Conservation (phyloP, 2,797 vertebrate species). For the Fratercula arctica region DNA sequence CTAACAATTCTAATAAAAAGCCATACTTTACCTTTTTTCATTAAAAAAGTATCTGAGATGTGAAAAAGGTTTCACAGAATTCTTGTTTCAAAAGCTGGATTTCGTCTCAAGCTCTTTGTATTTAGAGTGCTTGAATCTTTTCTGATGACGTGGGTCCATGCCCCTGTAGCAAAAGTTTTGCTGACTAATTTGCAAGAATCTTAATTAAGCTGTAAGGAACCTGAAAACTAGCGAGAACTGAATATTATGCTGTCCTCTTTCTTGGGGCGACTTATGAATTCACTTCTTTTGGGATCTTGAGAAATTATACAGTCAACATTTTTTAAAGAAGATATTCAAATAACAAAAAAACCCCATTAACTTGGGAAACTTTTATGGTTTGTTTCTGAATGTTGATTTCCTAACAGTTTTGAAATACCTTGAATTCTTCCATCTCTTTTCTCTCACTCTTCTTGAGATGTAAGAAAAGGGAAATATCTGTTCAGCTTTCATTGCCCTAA, state of each 20-base stretch:
- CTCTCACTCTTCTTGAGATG: not conserved
- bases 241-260: not conserved
- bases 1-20: not conserved
- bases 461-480: not conserved
- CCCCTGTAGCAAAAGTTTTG: not conserved
- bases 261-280: not conserved
- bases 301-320: not conserved
- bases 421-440: not conserved
- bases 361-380: not conserved
- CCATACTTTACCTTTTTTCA: not conserved
- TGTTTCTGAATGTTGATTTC: not conserved
- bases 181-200: not conserved
- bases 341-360: not conserved
- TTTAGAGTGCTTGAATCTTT: not conserved
- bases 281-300: not conserved
- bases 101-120: not conserved
- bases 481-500: not conserved
- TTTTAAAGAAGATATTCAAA: not conserved
- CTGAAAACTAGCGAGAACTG: not conserved
- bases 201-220: not conserved
- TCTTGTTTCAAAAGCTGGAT: not conserved
- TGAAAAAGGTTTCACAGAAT: not conserved
- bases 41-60: not conserved
- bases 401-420: not conserved
- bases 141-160: not conserved